Percentiles rank a stretch among this genome's conserved stretches.
phyloP scores from a whole-genome alignment of 1,140 invertebrate genomes.

The Cyclina sinensis region DNA sequence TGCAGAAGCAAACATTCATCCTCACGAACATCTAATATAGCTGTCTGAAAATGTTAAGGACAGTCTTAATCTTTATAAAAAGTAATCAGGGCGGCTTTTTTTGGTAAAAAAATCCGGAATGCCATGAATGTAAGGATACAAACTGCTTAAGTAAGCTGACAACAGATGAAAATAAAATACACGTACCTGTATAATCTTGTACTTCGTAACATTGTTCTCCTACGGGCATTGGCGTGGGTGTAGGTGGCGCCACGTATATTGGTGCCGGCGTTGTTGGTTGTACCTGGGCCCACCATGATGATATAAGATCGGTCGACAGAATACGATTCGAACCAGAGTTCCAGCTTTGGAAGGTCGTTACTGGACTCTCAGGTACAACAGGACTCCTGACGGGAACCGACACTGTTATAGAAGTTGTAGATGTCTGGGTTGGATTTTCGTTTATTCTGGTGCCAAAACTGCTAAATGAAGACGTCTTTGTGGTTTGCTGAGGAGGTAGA shows the following conservation, averaged over 20 bases:
- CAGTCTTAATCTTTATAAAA: too few relatives aligned
- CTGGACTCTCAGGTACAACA: not conserved
- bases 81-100: too few relatives aligned
- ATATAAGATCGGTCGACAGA: not conserved
- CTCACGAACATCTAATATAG: too few relatives aligned
- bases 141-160: too few relatives aligned
- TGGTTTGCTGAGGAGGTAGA: not conserved
- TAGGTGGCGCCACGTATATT: not conserved
- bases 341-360: not conserved
- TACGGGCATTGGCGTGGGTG: not conserved
- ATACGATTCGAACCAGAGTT: not conserved
- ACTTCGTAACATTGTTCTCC: constrained; percentile 6
- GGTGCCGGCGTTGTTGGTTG: not conserved
- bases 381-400: not conserved
- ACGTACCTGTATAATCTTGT: constrained; percentile 32
- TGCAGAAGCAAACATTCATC: too few relatives aligned
- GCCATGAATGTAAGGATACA: too few relatives aligned
- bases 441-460: too few relatives aligned
- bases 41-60: too few relatives aligned
- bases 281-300: constrained; percentile 19
- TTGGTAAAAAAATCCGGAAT: too few relatives aligned
- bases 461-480: too few relatives aligned
- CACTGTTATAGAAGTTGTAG: not conserved
- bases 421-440: not conserved
- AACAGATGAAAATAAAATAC: too few relatives aligned